Evolutionary conservation across 1,140 invertebrate species (phyloP), one percentile per base, ranked within the genome.

Genomic region (Drosophila sp.): DNA sequence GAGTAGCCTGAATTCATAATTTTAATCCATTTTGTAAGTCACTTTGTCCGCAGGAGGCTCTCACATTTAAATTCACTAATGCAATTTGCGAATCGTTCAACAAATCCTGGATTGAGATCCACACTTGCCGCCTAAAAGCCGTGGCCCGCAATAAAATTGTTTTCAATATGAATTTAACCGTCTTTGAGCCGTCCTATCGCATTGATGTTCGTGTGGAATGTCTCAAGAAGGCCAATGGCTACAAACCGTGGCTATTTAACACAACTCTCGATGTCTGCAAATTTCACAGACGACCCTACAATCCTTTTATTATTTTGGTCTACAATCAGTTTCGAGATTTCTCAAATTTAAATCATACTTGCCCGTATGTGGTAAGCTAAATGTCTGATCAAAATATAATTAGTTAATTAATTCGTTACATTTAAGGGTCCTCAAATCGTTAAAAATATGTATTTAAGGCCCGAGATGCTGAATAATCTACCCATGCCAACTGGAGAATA

Each of bases 401-500:
- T 17, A 17, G 17, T 17, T 17, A 17, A 17, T 17, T 17, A 17
- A 17, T 17, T 17, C 17, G 17, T 17, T 17, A 17, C 17, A 11
- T 38, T 38, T 38, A 8, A 38, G 35, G 35, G 35, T 1, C 35
- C 35, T 11, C 35, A 38, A 38, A 38, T 38, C 11, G 10, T 38
- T 11, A 38, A 35, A n/a, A 6, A 25, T 23, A 5, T 58, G 4
- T 33, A 58, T 58, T 23, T 17, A 6, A 58, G n/a, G 1, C 6
- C 5, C 5, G 55, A 33, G 2, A 1, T 57, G 2, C 8, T 58
- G 1, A 30, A 35, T 10, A 58, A 47, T 47, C 44, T 25, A 8
- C 56, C 56, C 35, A 6, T n/a, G 56, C 56, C 56, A 3, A 33
- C 56, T 58, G 56, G n/a, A 17, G 56, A 58, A 2, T 58, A 58